Base-by-base conservation (phyloP, 2,888 invertebrate genomes). In the Zele albiditarsus region DNA sequence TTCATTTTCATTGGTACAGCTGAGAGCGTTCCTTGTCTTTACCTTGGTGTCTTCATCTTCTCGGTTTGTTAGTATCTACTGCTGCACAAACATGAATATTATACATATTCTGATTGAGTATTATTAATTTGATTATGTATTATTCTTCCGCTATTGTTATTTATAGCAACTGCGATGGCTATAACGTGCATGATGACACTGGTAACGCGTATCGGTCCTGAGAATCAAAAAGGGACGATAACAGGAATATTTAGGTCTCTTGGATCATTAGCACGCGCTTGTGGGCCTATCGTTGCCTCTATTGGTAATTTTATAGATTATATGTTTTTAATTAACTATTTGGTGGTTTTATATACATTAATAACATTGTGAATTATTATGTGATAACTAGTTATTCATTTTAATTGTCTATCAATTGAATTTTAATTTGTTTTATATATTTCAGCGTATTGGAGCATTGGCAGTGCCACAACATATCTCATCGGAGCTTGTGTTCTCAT, bases 161-260 rank as follows among this genome's bases (percentile, higher is more conserved):
- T 88, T 89, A 42, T 82, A 95, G 95, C 96, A 23, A 96, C 96
- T 12, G 95, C 96, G n/a, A 94, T 97, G 89, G 97, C 98, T 38
- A 98, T 99, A 27, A 98, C 99, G 14, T 97, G 97, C 85, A 92
- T 99, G 91, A 98, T 97, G 84, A 96, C 98, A 3, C 90, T 98
- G 89, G 96, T 96, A n/a, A 97, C 98, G 2, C 93, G 93, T 79
- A 94, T 95, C 87, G 95, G 96, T 6, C 93, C 94, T 49, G 92
- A 91, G 76, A 94, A 94, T 85, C 95, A 97, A 85, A 97, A 98
- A 86, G 99, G 99, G 33, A 94, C 95, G 0, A 95, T 97, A 79
- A 93, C 98, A 86, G 99, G 99, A 14, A 95, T 97, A 80, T 96
- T 98, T 86, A 92, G 99, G 77, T 98, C 98, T 1, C 91, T 99